Base-by-base conservation (phyloP, 2,113 vertebrate genomes). In the Carettochelys insculpta region DNA sequence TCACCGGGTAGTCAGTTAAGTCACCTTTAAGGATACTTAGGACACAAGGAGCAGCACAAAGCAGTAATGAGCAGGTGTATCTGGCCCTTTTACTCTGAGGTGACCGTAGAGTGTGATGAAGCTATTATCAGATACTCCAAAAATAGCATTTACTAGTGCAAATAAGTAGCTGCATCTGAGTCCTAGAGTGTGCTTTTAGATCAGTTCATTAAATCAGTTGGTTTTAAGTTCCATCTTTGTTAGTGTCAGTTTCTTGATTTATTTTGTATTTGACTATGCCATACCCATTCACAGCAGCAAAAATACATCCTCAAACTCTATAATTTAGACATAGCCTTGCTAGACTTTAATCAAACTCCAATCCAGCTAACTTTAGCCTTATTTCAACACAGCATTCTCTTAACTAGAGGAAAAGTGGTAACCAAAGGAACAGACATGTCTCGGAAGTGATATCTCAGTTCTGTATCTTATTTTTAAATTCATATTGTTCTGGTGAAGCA, bases 51-150 rank as follows among this genome's bases (percentile, higher is more conserved):
- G 65, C n/a, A 71, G 5, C 27, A 71, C 45, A 80, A 91, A 0
- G 85, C 77, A 25, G 20, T 68, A 38, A 19, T 41, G n/a, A 41
- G 65, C 8, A 45, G 48, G 77, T 71, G 8, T 88, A 65, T 51
- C 38, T 45, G 4, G 25, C 43, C 53, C 47, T 82, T 51, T 22
- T 5, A 1, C 24, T 82, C 76, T 88, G 86, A 61, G 2, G 1
- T 88, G 65, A 79, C 41, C 73, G 3, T 50, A 50, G 11, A 73
- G 58, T 51, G 13, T 61, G 38, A 41, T 50, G 7, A 2, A n/a
- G n/a, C n/a, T 85, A 90, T 94, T 93, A 77, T 68, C 41, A 88
- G 41, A 29, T 86, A 56, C 78, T 81, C 1, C 6, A 88, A 86
- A 90, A 94, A 38, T 17, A 5, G 1, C 9, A 80, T 77, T 77